Base-by-base conservation (phyloP, 2,113 vertebrate genomes). In the Todiramphus saurophagus region DNA sequence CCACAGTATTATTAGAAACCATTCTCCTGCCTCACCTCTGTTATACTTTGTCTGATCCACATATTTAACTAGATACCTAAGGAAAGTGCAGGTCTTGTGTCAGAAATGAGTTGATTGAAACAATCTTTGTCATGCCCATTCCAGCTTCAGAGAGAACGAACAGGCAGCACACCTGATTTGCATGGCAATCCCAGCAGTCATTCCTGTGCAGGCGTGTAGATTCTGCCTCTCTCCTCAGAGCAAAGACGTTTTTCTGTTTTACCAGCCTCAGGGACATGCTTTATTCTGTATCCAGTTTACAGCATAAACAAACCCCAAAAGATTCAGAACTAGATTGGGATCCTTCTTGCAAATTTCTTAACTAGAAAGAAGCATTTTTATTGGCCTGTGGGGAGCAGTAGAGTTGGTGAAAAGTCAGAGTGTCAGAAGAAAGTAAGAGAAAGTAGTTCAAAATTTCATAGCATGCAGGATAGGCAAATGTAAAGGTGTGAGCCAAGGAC, bases 401-500 rank as follows among this genome's bases (percentile, higher is more conserved):
- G 15, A 39, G 13, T 7, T 59, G 9, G 18, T 60, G 8, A 23
- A 88, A 80, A 31, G 39, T 9, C 23, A 50, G 8, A 25, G 8
- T 59, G 15, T 74, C 11, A 50, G 17, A 73, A 82, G 20, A 27
- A 74, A 58, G 4, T 64, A 46, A 44, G 14, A 74, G 13, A 33
- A 85, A 88, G 8, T 33, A 83, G 56, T 28, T 5, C 4, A 93
- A 51, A 66, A 73, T 62, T 69, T 83, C 50, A 31, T 5, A 58
- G 10, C 7, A 69, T 10, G 7, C 14, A 23, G 9, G 15, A 43
- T 1, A 72, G 8, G 13, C 5, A 75, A 44, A 77, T 41, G 1
- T 27, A 87, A 46, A 25, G 13, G 7, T 2, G 1, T 28, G 4
- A 77, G 5, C 8, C 3, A 1, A 18, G 8, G 7, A 74, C 10